Conservation (phyloP, 53 echinoderm and acorn worm species). For the Echinometra lucunter region DNA sequence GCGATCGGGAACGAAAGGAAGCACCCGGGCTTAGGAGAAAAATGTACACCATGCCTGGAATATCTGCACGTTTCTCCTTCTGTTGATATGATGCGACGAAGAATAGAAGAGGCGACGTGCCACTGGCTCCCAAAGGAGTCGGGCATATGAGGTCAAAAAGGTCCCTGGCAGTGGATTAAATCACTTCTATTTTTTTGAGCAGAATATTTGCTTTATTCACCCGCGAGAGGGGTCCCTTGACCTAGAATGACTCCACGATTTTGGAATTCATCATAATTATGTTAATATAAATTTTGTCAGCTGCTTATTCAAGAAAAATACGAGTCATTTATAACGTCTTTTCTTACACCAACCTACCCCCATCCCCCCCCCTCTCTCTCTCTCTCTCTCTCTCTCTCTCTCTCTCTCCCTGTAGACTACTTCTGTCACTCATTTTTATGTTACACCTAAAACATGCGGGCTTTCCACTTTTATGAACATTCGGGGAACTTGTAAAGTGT, state of each 20-base stretch:
- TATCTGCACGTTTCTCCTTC: constrained; percentile 7
- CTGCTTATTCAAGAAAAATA: too few relatives aligned
- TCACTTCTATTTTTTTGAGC: constrained; percentile 9
- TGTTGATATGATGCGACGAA: not conserved
- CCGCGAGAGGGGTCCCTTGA: not conserved
- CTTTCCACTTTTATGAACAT: too few relatives aligned
- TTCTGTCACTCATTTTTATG: too few relatives aligned
- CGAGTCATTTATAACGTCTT: too few relatives aligned
- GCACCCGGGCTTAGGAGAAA: not conserved
- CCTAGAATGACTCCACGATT: not conserved
- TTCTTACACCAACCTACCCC: too few relatives aligned
- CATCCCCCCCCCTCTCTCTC: not conserved
- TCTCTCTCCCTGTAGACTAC: too few relatives aligned
- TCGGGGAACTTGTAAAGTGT: too few relatives aligned
- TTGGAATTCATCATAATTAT: not conserved
- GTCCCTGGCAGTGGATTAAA: not conserved
- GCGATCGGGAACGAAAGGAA: not conserved
- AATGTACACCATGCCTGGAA: constrained; percentile 12
- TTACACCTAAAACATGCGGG: too few relatives aligned
- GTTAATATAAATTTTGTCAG: not conserved
- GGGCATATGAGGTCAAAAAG: not conserved
- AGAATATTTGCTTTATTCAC: not conserved
- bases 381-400: not conserved
- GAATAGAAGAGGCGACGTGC: not conserved
- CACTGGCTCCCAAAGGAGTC: not conserved